These are phyloP conservation scores for Staurois parvus DNA, from an alignment of 2,797 vertebrate genomes.

Conservation along the genomic window DNA sequence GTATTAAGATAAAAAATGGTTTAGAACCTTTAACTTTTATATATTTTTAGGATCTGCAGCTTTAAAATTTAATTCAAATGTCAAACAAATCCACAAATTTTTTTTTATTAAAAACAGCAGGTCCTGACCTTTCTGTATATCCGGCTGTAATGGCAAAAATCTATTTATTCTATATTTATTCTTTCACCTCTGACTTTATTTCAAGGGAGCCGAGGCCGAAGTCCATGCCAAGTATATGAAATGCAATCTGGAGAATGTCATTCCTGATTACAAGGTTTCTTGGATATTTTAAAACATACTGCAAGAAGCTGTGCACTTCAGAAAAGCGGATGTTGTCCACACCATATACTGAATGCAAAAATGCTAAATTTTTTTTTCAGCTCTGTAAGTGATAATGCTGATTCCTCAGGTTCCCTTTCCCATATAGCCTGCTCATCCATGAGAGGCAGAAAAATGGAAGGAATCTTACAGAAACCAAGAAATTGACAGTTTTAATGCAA, in stretches of 20 bases:
- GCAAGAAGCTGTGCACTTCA: not conserved
- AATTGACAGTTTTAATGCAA: too few relatives aligned
- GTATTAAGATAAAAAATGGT: too few relatives aligned
- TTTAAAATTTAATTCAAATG: not conserved
- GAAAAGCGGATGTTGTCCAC: not conserved
- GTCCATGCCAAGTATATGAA: conserved; percentile 36
- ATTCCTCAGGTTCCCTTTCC: not conserved
- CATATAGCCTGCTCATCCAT: too few relatives aligned
- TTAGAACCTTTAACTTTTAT: too few relatives aligned
- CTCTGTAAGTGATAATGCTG: not conserved
- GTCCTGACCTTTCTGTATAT: conserved; percentile 1
- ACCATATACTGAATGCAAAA: not conserved
- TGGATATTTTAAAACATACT: not conserved
- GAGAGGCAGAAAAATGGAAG: not conserved
- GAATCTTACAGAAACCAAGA: too few relatives aligned
- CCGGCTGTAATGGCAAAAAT: not conserved
- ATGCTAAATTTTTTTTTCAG: not conserved
- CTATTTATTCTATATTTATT: conserved; percentile 34
- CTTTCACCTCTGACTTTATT: conserved; percentile 47
- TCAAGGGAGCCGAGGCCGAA: conserved; percentile 16
- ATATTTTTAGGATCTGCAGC: too few relatives aligned
- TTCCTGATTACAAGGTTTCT: conserved; percentile 40
- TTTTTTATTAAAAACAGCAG: not conserved
- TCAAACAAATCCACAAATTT: not conserved
- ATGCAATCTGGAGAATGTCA: conserved; percentile 50